Conservation (phyloP, 2,888 invertebrate genomes). For the Emesis furor region DNA sequence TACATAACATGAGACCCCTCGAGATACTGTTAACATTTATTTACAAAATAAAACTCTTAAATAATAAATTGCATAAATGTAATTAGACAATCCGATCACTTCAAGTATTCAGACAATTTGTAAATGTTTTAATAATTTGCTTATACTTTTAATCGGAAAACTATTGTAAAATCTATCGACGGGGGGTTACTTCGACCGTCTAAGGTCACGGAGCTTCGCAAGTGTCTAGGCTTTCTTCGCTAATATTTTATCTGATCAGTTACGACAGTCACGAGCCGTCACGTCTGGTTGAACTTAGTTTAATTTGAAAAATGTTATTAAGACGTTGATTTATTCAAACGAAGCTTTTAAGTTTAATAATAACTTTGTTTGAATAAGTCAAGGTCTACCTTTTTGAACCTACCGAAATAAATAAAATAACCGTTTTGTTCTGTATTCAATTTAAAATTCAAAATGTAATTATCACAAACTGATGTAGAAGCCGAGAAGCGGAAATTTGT, state of each 20-base stretch:
- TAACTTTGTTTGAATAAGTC: not conserved
- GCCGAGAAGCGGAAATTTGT: conserved; percentile 21
- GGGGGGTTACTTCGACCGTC: not conserved
- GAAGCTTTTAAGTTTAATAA: not conserved
- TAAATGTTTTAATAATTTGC: too few relatives aligned
- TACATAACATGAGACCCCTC: too few relatives aligned
- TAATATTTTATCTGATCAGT: not conserved
- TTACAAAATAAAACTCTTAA: too few relatives aligned
- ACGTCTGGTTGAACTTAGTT: not conserved
- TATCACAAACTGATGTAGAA: conserved; percentile 1
- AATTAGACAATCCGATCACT: too few relatives aligned
- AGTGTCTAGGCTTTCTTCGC: not conserved
- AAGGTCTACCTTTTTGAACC: not conserved
- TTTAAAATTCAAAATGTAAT: conserved; percentile 17
- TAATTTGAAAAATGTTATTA: not conserved
- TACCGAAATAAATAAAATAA: not conserved
- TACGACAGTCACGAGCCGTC: not conserved
- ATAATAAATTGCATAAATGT: too few relatives aligned
- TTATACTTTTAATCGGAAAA: not conserved
- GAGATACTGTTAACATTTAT: too few relatives aligned
- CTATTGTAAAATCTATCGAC: not conserved
- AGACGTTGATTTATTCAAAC: not conserved
- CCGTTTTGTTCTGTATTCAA: not conserved
- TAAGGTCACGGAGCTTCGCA: not conserved
- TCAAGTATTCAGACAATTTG: too few relatives aligned